Base-by-base conservation (phyloP, 2,888 invertebrate species). In the Philereme vetulata region DNA sequence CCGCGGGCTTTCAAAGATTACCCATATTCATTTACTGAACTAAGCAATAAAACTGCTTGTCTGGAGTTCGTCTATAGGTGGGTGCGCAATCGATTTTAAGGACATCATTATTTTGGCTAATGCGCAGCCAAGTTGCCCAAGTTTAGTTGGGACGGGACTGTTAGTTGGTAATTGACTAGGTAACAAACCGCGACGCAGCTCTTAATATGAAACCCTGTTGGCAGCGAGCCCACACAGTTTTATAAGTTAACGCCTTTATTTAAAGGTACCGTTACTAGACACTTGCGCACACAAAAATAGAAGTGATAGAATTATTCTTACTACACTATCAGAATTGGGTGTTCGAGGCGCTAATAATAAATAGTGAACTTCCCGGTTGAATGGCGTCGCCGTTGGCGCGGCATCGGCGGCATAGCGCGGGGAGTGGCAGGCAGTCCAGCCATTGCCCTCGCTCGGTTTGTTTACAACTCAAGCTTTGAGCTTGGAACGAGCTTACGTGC, bases 301-400 rank as follows among this genome's bases (percentile, higher is more conserved):
- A 34, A 21, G 32, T 36, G 4, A 21, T 21, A 36, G 35, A 43
- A 42, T 46, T 33, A 35, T 50, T 50, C 35, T 51, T 36, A 4
- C 36, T 45, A 38, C 32, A 46, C 11, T 38, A 80, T 77, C 71
- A 78, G 75, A 78, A 80, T 76, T 77, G 75, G 71, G 77, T 70
- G 80, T 84, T 85, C 80, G 78, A 84, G 77, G 82, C 78, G 80
- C 90, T 91, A 91, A 89, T 91, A 90, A 91, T 91, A 91, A 88
- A 88, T 85, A 78, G 81, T 90, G 85, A 88, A 91, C 88, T 91
- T 91, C 90, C 91, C 90, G 90, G 91, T 91, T 91, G 90, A 91
- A 91, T 91, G 90, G 91, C 90, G 91, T 88, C 82, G 85, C 71
- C 57, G 65, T 79, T 76, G 78, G 72, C 67, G 77, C 78, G 77